Conservation (phyloP, 2,113 vertebrate genomes). For the Pongo pygmaeus region DNA sequence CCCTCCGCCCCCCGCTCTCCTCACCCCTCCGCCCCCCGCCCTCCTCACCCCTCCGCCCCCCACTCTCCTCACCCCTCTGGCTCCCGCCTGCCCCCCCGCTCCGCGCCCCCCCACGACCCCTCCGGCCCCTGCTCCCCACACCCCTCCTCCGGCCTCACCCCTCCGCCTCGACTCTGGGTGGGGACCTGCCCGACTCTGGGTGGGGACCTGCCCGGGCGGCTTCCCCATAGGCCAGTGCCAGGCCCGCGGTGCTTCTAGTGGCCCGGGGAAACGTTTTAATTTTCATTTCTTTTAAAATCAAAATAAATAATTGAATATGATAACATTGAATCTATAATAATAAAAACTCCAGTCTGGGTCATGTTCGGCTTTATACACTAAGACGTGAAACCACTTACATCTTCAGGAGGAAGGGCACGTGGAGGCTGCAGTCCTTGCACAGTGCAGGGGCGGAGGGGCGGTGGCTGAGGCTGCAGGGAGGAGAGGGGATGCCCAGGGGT, state of each 20-base stretch:
- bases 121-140: no score
- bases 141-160: background rate
- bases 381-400: background rate
- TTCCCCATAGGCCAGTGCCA: background rate
- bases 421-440: background rate
- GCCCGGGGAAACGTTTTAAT: background rate
- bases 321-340: background rate
- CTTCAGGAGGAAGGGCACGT: background rate
- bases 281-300: background rate
- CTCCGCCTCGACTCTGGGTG: background rate
- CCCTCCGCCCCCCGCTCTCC: no score
- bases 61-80: no score
- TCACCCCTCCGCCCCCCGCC: no score
- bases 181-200: background rate
- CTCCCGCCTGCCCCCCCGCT: no score
- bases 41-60: no score
- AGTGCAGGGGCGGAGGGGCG: background rate
- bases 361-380: background rate
- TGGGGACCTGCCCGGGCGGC: no score
- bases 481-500: fast-evolving
- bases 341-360: background rate
- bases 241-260: background rate
- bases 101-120: no score
- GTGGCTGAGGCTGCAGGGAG: background rate
- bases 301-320: background rate